A percentile compares a stretch with the other conserved stretches of the same genome.
Conservation (phyloP, 2,888 invertebrate genomes). For the Mystacides longicornis region DNA sequence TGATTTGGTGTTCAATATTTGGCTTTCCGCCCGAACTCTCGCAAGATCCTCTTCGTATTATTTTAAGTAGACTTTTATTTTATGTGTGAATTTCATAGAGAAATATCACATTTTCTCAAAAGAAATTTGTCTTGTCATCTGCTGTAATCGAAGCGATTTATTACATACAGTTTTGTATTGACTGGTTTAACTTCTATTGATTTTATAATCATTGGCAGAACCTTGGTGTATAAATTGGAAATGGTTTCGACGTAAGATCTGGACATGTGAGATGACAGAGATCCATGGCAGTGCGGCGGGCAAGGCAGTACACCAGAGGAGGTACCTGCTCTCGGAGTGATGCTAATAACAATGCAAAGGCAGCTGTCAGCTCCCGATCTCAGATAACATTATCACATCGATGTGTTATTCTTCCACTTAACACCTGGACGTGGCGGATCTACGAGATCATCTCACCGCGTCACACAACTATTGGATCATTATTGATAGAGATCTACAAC, state of each 20-base stretch:
- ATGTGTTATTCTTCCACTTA: slow-evolving; percentile 27
- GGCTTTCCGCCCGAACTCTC: too few relatives aligned
- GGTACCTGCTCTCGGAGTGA: too few relatives aligned
- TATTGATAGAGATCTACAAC: neutral
- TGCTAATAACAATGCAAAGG: neutral
- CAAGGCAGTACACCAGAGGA: neutral
- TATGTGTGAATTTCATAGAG: too few relatives aligned
- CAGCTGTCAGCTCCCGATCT: slow-evolving; percentile 20
- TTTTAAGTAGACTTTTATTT: too few relatives aligned
- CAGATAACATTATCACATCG: slow-evolving; percentile 27
- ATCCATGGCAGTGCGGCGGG: neutral
- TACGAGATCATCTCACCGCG: neutral
- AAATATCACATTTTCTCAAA: too few relatives aligned
- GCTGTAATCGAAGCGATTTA: too few relatives aligned
- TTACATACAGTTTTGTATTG: too few relatives aligned
- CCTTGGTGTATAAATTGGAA: neutral
- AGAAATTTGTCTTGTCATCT: too few relatives aligned
- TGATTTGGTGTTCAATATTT: too few relatives aligned
- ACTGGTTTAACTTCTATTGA: too few relatives aligned
- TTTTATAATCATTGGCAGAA: too few relatives aligned
- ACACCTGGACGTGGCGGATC: slow-evolving; percentile 24
- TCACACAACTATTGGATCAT: neutral
- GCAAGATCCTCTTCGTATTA: too few relatives aligned
- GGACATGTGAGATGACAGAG: neutral
- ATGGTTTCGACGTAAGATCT: neutral